Evolutionary conservation across 2,888 invertebrate genomes (phyloP).

Genomic region (Drosophila mimica): DNA sequence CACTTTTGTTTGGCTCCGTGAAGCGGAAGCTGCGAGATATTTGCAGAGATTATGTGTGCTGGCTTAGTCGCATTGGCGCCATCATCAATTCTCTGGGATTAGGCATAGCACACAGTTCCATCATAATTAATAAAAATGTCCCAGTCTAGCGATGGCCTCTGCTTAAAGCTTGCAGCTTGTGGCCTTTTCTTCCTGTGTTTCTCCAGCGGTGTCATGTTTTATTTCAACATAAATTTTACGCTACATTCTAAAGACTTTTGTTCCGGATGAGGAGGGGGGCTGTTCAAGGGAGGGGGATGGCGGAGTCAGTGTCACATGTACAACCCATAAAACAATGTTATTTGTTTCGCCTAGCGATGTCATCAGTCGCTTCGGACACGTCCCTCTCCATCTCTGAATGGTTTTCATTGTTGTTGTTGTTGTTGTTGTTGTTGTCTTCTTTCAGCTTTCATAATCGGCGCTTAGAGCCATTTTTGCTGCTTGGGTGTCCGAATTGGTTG

Average conservation of each 20-base stretch:
- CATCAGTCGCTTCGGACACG: slow-evolving; percentile 50
- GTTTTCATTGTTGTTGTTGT: slow-evolving; percentile 7
- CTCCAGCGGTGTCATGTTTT: slow-evolving; percentile 58
- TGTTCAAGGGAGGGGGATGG: background rate
- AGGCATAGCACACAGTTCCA: slow-evolving; percentile 46
- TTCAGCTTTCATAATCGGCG: slow-evolving; percentile 61
- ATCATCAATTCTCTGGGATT: slow-evolving; percentile 67
- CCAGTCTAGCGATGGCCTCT: background rate
- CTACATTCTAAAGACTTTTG: slow-evolving; percentile 39
- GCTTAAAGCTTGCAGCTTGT: background rate
- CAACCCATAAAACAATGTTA: slow-evolving; percentile 69
- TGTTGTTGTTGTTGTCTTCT: slow-evolving; percentile 22
- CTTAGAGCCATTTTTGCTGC: slow-evolving; percentile 66
- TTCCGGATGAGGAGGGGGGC: background rate
- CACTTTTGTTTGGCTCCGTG: slow-evolving; percentile 20
- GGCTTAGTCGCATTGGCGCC: slow-evolving; percentile 67
- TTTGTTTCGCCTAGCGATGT: slow-evolving; percentile 67
- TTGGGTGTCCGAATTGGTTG: slow-evolving; percentile 76
- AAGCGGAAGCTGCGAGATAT: slow-evolving; percentile 56
- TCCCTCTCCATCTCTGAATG: slow-evolving; percentile 10
- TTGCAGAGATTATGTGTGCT: slow-evolving; percentile 11
- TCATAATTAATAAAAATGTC: slow-evolving; percentile 70
- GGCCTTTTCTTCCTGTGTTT: slow-evolving; percentile 14
- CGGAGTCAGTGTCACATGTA: slow-evolving; percentile 56
- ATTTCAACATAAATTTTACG: slow-evolving; percentile 72